Evolutionary conservation across 1,140 invertebrate species (phyloP), one percentile per base, ranked within the genome.

Genomic region (Magallana gigas): DNA sequence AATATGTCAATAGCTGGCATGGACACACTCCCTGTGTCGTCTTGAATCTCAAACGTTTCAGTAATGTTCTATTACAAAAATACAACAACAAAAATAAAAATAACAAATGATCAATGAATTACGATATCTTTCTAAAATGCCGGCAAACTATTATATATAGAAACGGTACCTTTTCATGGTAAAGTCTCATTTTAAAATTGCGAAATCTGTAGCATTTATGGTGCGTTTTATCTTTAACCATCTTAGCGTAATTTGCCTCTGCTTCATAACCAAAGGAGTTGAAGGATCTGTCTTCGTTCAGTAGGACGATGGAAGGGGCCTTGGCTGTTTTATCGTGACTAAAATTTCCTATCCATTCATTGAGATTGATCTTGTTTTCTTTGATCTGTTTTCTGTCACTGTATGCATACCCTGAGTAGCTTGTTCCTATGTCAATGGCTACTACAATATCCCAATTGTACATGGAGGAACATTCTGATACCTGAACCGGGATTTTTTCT

Each of bases 111-210:
- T 3, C 1, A 36, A 36, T 36, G 36, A 36, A 36, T 36, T 36
- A 36, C 36, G 36, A 36, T 36, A 36, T 36, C 5, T 36, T 36
- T 36, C 5, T 36, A 36, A 23, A 36, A 36, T 36, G 36, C 36
- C 36, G 5, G 2, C 36, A 36, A 36, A 36, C 36, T 36, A 36
- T 36, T 36, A 36, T 36, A 36, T 36, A 36, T 1, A 5, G 1
- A 36, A 36, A 36, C 36, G 36, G 1, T 36, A 86, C 85, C 82
- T 81, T 80, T 16, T 85, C 83, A 18, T 64, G 60, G 56, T 85
- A 85, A 57, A 88, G 84, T 58, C 68, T 85, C 87, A 88, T 88
- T 36, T 88, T 88, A 23, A 88, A 88, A 56, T 83, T 60, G 71
- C 57, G 83, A 16, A 85, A 85, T 48, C 57, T 85, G 16, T 59